These are phyloP conservation scores for Prosopocoilus inquinatus DNA, from an alignment of 2,888 invertebrate species.

Conservation along the genomic window DNA sequence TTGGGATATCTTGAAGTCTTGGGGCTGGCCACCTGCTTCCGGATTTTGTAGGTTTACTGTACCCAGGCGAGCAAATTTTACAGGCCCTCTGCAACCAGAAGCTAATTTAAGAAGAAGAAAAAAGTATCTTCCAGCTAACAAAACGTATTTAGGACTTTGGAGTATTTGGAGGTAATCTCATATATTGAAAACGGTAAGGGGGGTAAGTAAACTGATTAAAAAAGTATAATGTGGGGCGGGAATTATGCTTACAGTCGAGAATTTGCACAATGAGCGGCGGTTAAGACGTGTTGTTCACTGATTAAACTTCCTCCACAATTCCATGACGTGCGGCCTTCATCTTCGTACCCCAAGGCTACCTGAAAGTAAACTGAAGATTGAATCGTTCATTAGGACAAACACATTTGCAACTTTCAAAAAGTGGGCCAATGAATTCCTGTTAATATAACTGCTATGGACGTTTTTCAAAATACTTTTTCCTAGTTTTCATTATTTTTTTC, in stretches of 20 bases:
- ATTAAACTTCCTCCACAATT: slow-evolving; percentile 64
- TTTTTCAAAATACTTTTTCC: not conserved
- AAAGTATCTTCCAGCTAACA: too few species aligned
- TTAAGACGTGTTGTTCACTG: slow-evolving; percentile 58
- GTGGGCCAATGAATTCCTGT: too few species aligned
- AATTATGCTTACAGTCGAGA: slow-evolving; percentile 5
- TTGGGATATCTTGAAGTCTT: slow-evolving; percentile 12
- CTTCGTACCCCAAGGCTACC: slow-evolving; percentile 37
- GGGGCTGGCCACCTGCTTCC: not conserved
- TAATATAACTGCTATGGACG: too few species aligned
- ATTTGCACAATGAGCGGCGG: slow-evolving; percentile 61
- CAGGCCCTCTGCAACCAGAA: slow-evolving; percentile 2
- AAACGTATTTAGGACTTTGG: too few species aligned
- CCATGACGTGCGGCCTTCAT: slow-evolving; percentile 45
- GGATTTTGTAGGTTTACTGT: slow-evolving; percentile 1
- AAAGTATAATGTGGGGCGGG: not conserved
- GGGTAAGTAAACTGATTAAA: not conserved
- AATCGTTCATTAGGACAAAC: not conserved
- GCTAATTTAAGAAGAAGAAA: not conserved
- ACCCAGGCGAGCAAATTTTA: slow-evolving; percentile 8
- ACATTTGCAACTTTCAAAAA: too few species aligned
- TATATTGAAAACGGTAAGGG: not conserved
- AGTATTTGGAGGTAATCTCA: too few species aligned
- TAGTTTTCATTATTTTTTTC: not conserved
- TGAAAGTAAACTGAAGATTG: slow-evolving; percentile 19